Base-by-base conservation (phyloP, 1,140 invertebrate genomes). In the Trachymyrmex septentrionalis region DNA sequence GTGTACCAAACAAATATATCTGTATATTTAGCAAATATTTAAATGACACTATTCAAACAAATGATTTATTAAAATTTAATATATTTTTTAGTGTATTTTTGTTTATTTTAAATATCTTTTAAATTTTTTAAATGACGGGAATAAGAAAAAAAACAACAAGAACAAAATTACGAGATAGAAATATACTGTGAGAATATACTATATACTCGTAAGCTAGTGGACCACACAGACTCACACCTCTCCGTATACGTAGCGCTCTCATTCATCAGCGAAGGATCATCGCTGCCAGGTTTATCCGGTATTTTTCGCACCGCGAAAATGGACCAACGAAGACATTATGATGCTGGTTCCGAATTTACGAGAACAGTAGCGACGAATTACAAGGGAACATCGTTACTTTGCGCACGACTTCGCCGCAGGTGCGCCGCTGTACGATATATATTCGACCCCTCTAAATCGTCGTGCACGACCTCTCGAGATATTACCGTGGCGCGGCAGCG, bases 381-480 rank as follows among this genome's bases (percentile, higher is more conserved):
- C 66, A 82, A 24, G 50, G n/a, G 61, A 84, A 75, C 80, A 75
- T 73, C 69, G 78, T 84, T 66, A 63, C 71, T 75, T 84, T 63
- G 86, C 50, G 61, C 67, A 73, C 64, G 69, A 87, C 69, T 85
- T 84, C 57, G 77, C 38, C 85, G 66, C 73, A 80, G 59, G 64
- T 86, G 73, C 57, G 48, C 50, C 53, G 38, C 48, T 48, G 63
- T 55, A 61, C 85, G 85, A 88, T 86, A 85, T 86, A 85, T 61
- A 84, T 87, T 76, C 73, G 67, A 86, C 57, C 34, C 67, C 82
- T 53, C 86, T 88, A 86, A 90, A 90, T 90, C 85, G 89, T 87
- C 87, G 87, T 82, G 73, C 73, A 85, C 86, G 72, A 87, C 85
- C 88, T 90, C 61, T 61, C 85, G 88, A 90, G 89, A 89, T 90